Evolutionary conservation across 2,888 invertebrate species (phyloP), one percentile per base, ranked within the genome.

Genomic region (Laspeyria flexula): DNA sequence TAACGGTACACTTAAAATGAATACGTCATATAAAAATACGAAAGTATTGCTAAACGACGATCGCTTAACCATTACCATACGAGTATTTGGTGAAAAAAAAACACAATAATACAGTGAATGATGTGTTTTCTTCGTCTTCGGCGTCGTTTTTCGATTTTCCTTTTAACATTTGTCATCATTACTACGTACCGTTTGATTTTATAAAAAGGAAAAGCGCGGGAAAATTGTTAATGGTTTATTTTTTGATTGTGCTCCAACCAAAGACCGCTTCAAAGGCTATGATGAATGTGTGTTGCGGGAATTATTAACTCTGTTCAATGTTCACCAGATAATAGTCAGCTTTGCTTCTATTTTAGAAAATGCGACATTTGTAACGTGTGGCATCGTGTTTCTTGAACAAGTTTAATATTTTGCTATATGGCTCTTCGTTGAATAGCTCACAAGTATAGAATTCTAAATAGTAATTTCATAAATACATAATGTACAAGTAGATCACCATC

Each of bases 31-130:
- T 4, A 30, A 12, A 31, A 31, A 31, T 13, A 12, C 31, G 0
- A 31, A 31, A 13, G 1, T 13, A 13, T 13, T 1, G 5, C n/a
- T 31, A 13, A 31, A 12, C 4, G 13, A 9, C 31, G 15, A 13
- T 13, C 9, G 1, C 18, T 15, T n/a, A 34, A 33, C 15, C 9
- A 13, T 33, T 33, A 33, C 12, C 1, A 9, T 12, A 33, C 33
- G 7, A 33, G 33, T 44, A 33, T 49, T 33, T n/a, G n/a, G n/a
- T n/a, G n/a, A n/a, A n/a, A 49, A 46, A 55, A 49, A 51, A 65
- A 66, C 53, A 62, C 50, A 60, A 63, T 47, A 65, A 52, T 47
- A 59, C 37, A 15, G 25, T 66, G 55, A 66, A 59, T 66, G 54
- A 65, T 66, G 49, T 58, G 63, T 62, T 65, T 58, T 47, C 48